phyloP scores from a whole-genome alignment of 1,140 invertebrate species.

The Chlorops oryzae region DNA sequence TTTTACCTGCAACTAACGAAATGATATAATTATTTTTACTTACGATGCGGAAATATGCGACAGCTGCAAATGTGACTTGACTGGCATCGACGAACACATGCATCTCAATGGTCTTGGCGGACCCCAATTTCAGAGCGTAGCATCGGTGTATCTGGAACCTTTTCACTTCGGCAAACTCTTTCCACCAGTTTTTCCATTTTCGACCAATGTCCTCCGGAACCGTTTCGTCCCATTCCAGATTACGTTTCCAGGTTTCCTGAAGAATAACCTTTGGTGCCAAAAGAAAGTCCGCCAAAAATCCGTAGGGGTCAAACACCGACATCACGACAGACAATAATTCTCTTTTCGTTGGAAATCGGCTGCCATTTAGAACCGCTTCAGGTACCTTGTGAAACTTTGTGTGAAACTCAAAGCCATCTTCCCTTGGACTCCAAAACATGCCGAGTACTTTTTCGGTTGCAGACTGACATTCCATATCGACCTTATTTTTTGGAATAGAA shows the following conservation, averaged over 20 bases:
- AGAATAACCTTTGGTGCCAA: constrained; percentile 43
- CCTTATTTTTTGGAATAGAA: too few relatives aligned
- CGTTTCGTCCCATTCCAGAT: constrained; percentile 43
- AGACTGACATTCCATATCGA: constrained; percentile 8
- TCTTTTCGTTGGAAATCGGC: constrained; percentile 27
- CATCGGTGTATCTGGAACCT: constrained; percentile 4
- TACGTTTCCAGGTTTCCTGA: constrained; percentile 38
- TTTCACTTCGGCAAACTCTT: constrained; percentile 10
- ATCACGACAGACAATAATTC: constrained; percentile 28
- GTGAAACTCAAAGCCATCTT: constrained; percentile 9
- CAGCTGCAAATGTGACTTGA: constrained; percentile 28
- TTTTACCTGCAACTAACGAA: constrained; percentile 21
- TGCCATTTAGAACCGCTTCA: constrained; percentile 1
- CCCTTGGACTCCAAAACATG: constrained; percentile 12
- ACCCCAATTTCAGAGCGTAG: not conserved
- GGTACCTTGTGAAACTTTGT: constrained; percentile 2
- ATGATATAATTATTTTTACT: not conserved
- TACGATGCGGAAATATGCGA: too few relatives aligned
- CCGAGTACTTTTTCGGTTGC: constrained; percentile 14
- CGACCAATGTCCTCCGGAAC: not conserved
- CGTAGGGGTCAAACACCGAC: constrained; percentile 43
- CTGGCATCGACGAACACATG: constrained; percentile 30
- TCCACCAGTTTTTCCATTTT: constrained; percentile 17
- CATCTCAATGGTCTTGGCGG: constrained; percentile 10
- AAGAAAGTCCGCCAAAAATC: constrained; percentile 39